Percentiles rank a stretch among this genome's conserved stretches.
phyloP scores from a whole-genome alignment of 2,113 vertebrate genomes.

The Rostratula benghalensis region DNA sequence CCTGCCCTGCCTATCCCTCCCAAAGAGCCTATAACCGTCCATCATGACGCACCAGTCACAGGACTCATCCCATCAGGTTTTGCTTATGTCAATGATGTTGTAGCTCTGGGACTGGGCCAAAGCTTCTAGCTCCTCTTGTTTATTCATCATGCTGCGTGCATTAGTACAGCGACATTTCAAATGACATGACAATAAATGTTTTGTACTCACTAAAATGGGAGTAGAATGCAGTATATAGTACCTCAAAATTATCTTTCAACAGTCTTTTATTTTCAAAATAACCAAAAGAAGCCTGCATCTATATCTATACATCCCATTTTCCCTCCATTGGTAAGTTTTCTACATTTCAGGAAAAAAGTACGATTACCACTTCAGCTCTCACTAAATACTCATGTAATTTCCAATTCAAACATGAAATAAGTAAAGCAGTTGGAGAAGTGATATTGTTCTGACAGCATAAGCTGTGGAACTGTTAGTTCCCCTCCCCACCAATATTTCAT shows the following conservation, averaged over 20 bases:
- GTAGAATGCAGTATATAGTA: not conserved
- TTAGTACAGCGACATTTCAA: not conserved
- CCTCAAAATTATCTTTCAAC: not conserved
- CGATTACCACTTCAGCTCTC: not conserved
- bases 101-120: no score
- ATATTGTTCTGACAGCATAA: not conserved
- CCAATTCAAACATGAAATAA: not conserved
- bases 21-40: not conserved
- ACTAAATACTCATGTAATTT: not conserved
- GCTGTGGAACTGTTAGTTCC: not conserved
- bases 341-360: not conserved
- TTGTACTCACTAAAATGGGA: not conserved
- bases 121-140: no score
- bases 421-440: not conserved
- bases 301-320: not conserved
- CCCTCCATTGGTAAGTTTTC: not conserved
- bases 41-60: not conserved
- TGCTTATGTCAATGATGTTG: not conserved
- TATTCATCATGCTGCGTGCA: no score
- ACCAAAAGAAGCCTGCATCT: not conserved
- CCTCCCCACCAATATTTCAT: not conserved
- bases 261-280: not conserved
- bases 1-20: not conserved
- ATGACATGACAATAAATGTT: not conserved
- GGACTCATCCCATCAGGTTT: not conserved